Base-by-base conservation (phyloP, 2,888 invertebrate genomes). In the Pammene aurita region DNA sequence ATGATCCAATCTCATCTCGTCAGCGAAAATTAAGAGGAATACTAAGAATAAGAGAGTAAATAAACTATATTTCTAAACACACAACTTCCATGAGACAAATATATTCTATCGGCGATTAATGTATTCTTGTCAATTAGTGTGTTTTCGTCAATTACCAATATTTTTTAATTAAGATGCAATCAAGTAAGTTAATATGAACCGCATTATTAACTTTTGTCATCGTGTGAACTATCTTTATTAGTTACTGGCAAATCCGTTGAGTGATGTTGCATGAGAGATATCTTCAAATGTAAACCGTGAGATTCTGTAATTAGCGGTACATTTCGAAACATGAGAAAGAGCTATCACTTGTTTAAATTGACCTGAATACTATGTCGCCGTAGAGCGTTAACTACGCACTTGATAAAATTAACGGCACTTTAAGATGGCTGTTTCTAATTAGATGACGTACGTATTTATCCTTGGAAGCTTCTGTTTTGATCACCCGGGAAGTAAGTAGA, bases 321-420 rank as follows among this genome's bases (percentile, higher is more conserved):
- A 60, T 69, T 68, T 64, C 26, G 52, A 57, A 69, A 65, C 55
- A 48, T 55, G 69, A 64, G 69, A 64, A 69, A 65, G 69, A 65
- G 58, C 65, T 60, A 65, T 65, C 64, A 64, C 69, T 58, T 58
- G 68, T 44, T 26, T 52, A 58, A 63, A 63, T 68, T 68, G 63
- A 64, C 68, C 68, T 68, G 55, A 61, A 62, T 68, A 50, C 18
- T 50, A 62, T 14, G 48, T 46, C 48, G 48, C 38, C 26, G 18
- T 52, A 41, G 60, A 54, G 52, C 44, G 44, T 14, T 48, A 61
- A 50, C 26, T 18, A 41, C 56, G 42, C 56, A 67, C 35, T 63
- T 67, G 62, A 63, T 61, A 61, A 55, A 46, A 48, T 50, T 67
- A 56, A 67, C 62, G 48, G n/a, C 46, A 5, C 42, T 56, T 26